Conservation (phyloP, 2,113 vertebrate species). For the Mustela lutreola region DNA sequence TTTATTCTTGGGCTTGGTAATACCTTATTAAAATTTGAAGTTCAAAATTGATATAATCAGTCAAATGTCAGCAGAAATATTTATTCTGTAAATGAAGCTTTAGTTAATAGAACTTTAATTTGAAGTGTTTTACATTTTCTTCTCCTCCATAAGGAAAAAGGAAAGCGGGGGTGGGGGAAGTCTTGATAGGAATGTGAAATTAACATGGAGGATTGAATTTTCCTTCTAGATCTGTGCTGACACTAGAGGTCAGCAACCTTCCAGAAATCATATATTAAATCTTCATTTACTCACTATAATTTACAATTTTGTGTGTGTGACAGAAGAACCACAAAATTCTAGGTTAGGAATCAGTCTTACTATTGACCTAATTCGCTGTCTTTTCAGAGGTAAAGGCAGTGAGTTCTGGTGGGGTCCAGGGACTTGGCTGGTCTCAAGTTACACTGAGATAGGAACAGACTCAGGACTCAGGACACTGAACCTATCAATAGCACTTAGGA, state of each 20-base stretch:
- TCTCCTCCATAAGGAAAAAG: background rate
- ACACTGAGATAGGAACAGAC: fast-evolving
- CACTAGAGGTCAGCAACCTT: constrained; percentile 67
- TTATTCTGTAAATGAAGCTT: constrained; percentile 89
- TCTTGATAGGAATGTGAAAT: background rate
- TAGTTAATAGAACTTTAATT: constrained; percentile 88
- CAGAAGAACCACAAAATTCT: background rate
- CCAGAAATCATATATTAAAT: background rate
- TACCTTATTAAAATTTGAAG: constrained; percentile 92
- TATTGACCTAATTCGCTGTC: background rate
- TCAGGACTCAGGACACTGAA: background rate
- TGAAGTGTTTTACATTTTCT: constrained; percentile 84
- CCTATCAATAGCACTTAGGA: no score
- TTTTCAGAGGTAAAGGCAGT: background rate
- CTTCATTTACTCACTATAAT: background rate
- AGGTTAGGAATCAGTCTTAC: background rate
- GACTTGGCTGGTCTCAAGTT: background rate
- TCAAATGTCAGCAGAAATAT: constrained; percentile 90
- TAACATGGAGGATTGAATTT: background rate
- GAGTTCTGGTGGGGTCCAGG: background rate
- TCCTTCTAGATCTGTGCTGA: background rate
- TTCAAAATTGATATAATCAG: constrained; percentile 90
- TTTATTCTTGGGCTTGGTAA: constrained; percentile 90
- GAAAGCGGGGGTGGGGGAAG: background rate
- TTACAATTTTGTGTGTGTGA: background rate